Conservation (phyloP, 1,140 invertebrate genomes). For the Plodia interpunctella region DNA sequence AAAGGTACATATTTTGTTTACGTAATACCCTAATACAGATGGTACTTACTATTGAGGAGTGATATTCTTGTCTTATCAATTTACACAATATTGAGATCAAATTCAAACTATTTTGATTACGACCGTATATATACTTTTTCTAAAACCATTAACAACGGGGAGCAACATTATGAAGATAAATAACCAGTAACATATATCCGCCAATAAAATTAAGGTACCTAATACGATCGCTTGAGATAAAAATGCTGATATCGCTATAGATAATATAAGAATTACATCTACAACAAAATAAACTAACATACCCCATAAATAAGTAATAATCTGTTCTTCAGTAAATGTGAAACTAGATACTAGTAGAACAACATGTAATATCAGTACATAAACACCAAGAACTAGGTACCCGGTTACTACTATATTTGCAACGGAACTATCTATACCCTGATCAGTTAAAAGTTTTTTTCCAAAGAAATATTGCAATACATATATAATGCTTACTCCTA, state of each 20-base stretch:
- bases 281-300: constrained; percentile 27
- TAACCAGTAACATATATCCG: constrained; percentile 29
- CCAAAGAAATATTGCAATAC: constrained; percentile 23
- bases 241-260: constrained; percentile 19
- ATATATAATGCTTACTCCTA: constrained; percentile 23
- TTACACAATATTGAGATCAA: too few species aligned
- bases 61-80: too few species aligned
- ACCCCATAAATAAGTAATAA: constrained; percentile 37
- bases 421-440: constrained; percentile 7
- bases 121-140: constrained; percentile 36
- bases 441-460: background rate
- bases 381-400: constrained; percentile 26
- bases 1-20: too few species aligned
- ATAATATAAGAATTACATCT: constrained; percentile 25
- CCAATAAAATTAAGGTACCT: constrained; percentile 18
- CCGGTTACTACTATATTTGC: constrained; percentile 22
- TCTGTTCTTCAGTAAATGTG: constrained; percentile 31
- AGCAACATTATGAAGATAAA: constrained; percentile 29
- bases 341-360: constrained; percentile 30
- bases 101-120: constrained; percentile 17
- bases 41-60: too few species aligned
- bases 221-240: constrained; percentile 9
- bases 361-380: constrained; percentile 24
- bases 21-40: too few species aligned
- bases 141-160: constrained; percentile 41